A percentile compares a stretch with the other conserved stretches of the same genome.
phyloP scores from a whole-genome alignment of 2,797 vertebrate species.

The Anableps anableps region DNA sequence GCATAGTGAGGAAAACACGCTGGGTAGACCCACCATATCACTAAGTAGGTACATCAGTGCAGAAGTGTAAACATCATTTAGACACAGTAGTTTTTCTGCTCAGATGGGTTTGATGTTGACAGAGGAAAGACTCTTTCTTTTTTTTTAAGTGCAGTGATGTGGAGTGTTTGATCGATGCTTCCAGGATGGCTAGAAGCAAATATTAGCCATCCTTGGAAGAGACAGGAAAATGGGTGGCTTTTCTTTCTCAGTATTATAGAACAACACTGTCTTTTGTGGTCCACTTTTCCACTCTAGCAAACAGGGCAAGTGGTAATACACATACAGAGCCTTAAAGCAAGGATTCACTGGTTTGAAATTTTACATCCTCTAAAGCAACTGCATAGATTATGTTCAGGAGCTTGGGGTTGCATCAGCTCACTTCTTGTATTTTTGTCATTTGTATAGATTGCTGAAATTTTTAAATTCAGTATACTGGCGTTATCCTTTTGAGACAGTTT shows the following conservation, averaged over 20 bases:
- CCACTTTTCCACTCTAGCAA: constrained; percentile 52
- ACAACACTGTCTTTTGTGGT: constrained; percentile 48
- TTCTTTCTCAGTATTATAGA: constrained; percentile 41
- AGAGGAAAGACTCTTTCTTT: constrained; percentile 75
- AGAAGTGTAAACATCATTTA: constrained; percentile 86
- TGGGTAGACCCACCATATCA: constrained; percentile 76
- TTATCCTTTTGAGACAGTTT: background rate
- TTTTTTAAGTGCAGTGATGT: constrained; percentile 81
- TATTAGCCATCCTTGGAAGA: constrained; percentile 50
- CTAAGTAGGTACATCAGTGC: constrained; percentile 83
- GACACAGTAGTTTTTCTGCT: constrained; percentile 86
- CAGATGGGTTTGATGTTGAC: constrained; percentile 87
- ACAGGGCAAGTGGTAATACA: constrained; percentile 10
- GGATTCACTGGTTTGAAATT: background rate
- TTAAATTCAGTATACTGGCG: background rate
- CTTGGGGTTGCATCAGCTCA: background rate
- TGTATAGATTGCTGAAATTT: background rate
- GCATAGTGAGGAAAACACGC: constrained; percentile 61
- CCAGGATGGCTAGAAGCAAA: constrained; percentile 67
- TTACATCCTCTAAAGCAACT: background rate
- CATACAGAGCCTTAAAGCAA: background rate
- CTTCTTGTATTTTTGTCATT: background rate
- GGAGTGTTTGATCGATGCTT: constrained; percentile 80
- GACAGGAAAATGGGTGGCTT: constrained; percentile 47
- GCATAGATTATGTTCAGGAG: background rate